These are phyloP conservation scores for Adineta ricciae DNA, from an alignment of 2,888 invertebrate species.

Conservation along the genomic window DNA sequence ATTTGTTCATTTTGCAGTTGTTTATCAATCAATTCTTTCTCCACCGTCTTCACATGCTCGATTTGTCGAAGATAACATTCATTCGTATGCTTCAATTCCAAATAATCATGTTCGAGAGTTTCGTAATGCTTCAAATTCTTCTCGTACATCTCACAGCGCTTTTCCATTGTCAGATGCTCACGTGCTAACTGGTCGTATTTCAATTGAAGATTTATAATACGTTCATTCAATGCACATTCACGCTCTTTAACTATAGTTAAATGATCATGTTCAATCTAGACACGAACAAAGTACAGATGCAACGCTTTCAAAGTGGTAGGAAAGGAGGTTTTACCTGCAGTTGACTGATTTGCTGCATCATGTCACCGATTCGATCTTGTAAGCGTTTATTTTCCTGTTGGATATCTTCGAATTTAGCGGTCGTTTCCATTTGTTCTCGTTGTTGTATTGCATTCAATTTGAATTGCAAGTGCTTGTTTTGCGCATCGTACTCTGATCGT, in stretches of 20 bases:
- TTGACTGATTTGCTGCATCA: slow-evolving; percentile 1
- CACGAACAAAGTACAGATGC: too few relatives aligned
- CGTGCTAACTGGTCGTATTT: background rate
- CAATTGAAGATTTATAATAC: background rate
- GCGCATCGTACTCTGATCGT: background rate
- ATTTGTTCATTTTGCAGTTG: slow-evolving; percentile 1
- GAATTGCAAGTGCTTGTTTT: background rate
- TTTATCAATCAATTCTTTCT: background rate
- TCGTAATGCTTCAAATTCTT: background rate
- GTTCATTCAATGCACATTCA: slow-evolving; percentile 9
- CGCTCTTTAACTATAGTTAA: background rate
- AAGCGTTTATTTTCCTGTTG: slow-evolving; percentile 13
- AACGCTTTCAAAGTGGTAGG: too few relatives aligned
- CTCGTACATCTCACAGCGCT: background rate
- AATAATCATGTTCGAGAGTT: slow-evolving; percentile 8
- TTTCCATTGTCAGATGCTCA: background rate
- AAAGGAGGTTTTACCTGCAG: background rate
- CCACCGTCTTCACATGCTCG: background rate
- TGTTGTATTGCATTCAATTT: background rate
- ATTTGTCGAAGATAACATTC: slow-evolving; percentile 11
- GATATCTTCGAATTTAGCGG: background rate
- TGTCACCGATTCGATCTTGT: background rate
- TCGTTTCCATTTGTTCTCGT: slow-evolving; percentile 10
- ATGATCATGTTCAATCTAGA: slow-evolving; percentile 6
- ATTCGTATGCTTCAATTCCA: slow-evolving; percentile 2